Conservation (phyloP, 2,888 invertebrate species). For the Peribatodes rhomboidaria region DNA sequence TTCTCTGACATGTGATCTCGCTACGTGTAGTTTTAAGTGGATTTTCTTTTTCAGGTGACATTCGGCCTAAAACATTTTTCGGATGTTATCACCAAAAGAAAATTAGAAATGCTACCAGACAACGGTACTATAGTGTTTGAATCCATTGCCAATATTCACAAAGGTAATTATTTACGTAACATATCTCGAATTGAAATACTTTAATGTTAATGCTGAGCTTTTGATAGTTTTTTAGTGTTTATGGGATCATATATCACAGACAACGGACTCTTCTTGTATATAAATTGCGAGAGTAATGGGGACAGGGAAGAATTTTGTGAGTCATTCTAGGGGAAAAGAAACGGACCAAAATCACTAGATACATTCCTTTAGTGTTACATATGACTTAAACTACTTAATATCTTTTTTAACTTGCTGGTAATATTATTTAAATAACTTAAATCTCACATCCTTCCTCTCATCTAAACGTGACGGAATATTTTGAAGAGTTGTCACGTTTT, state of each 20-base stretch:
- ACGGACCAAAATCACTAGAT: background rate
- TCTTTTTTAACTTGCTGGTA: no score
- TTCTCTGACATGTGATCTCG: no score
- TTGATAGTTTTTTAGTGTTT: background rate
- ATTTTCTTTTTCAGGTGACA: constrained; percentile 71
- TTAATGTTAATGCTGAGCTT: background rate
- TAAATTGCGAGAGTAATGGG: background rate
- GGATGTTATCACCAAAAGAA: constrained; percentile 96
- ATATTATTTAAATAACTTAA: no score
- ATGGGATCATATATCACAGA: background rate
- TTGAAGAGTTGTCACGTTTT: constrained; percentile 15
- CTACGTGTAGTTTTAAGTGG: background rate
- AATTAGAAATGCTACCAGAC: constrained; percentile 96
- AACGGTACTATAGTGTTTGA: constrained; percentile 97
- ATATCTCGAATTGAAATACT: constrained; percentile 3
- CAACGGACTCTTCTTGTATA: background rate
- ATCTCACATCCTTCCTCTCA: background rate
- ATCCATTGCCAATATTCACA: constrained; percentile 95
- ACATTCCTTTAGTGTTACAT: background rate
- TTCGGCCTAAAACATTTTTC: constrained; percentile 93
- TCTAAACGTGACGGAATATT: background rate
- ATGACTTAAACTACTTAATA: no score
- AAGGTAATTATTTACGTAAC: constrained; percentile 72
- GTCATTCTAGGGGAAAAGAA: background rate
- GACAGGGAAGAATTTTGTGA: background rate